Evolutionary conservation across 2,113 vertebrate species (phyloP).

Genomic region (Charina bottae): DNA sequence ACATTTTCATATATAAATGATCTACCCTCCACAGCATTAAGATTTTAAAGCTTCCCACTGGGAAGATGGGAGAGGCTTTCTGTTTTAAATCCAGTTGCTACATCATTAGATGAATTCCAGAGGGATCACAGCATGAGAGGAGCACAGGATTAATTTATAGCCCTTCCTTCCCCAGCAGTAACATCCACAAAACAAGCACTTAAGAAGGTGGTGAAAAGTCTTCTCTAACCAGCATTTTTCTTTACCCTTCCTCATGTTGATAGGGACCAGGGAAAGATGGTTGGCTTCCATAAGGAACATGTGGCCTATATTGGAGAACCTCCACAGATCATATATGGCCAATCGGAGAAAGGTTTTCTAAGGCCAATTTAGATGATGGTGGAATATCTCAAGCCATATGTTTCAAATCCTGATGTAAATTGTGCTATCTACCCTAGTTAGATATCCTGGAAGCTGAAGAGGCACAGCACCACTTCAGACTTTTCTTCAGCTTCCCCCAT

Average conservation of each 20-base stretch:
- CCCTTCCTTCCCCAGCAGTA: neutral
- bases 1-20: neutral
- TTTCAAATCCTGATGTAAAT: neutral
- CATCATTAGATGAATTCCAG: neutral
- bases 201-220: neutral
- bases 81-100: neutral
- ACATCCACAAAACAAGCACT: neutral
- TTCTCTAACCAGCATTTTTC: neutral
- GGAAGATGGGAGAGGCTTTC: neutral
- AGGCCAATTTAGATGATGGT: neutral
- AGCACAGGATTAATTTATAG: neutral
- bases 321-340: neutral
- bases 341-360: neutral
- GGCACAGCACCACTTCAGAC: neutral
- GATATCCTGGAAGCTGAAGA: neutral
- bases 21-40: neutral
- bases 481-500: conserved; percentile 15
- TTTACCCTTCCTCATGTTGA: neutral
- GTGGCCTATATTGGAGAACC: neutral
- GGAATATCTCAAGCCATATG: neutral
- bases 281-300: neutral
- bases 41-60: neutral
- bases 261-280: neutral
- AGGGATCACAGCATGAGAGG: neutral
- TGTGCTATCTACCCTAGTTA: neutral